Base-by-base conservation (phyloP, 2,797 vertebrate genomes). In the Manis crassicaudata region DNA sequence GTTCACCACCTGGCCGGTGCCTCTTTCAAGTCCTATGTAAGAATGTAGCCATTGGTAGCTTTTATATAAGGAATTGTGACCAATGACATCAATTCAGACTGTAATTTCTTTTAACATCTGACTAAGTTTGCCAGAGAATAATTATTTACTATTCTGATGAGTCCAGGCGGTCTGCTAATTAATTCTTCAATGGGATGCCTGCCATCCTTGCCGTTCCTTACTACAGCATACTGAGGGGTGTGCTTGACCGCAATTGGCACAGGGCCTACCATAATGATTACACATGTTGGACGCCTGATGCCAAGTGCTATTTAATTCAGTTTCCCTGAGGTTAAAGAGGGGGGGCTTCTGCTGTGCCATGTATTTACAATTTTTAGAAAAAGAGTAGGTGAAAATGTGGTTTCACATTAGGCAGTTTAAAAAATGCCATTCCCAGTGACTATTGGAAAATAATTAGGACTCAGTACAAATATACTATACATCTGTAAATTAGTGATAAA, bases 101-200 rank as follows among this genome's bases (percentile, higher is more conserved):
- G 92, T 58, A 75, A 14, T 96, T 95, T 94, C 92, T 95, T 54
- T 83, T 92, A 94, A 93, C 92, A 95, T 95, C 86, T 96, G 89
- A 91, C 83, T 81, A 87, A 95, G 95, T 97, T 97, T 96, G 96
- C 97, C 76, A 92, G 62, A 94, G 65, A 92, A 77, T 97, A 90
- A 97, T 96, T 96, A 96, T 93, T 96, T 96, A 96, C 94, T 79
- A 85, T 94, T 87, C 86, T 96, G 96, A 96, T 97, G 96, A 97
- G 96, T 96, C 96, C 94, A 91, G 95, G 96, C 13, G 43, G 95
- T 97, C 96, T 27, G 37, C 96, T 97, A 97, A 98, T 96, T 98
- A 97, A 96, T 97, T 97, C 94, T 97, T 97, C 89, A 84, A 6
- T 75, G 95, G 94, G 95, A 96, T 9, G 72, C 76, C 81, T 96